A percentile compares a stretch with the other conserved stretches of the same genome.
These are phyloP conservation scores for Drosophila mayaguana DNA, from an alignment of 2,888 invertebrate genomes.

Conservation along the genomic window DNA sequence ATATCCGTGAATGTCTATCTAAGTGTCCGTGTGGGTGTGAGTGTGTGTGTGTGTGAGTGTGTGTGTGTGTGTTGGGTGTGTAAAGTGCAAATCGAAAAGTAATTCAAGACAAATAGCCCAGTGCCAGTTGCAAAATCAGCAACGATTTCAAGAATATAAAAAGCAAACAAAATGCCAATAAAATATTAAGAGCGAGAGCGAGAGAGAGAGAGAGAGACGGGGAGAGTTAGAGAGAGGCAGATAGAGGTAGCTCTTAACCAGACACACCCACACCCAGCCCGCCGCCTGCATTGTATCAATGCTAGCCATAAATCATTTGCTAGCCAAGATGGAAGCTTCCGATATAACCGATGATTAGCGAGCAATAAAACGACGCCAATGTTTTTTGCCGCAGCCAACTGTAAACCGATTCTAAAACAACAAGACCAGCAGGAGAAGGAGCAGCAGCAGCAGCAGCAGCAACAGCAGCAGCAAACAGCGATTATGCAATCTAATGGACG, in stretches of 20 bases:
- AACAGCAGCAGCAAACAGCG: constrained; percentile 5
- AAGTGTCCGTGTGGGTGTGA: constrained; percentile 13
- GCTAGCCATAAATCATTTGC: constrained; percentile 74
- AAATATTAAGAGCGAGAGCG: background rate
- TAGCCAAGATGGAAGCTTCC: constrained; percentile 55
- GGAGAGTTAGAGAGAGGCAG: background rate
- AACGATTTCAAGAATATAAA: constrained; percentile 42
- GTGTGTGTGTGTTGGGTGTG: constrained; percentile 22
- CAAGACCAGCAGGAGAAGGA: background rate
- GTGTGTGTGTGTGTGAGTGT: constrained; percentile 9
- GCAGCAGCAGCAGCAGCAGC: background rate
- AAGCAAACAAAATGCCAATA: constrained; percentile 14
- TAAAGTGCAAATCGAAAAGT: constrained; percentile 61
- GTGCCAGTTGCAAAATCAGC: constrained; percentile 62
- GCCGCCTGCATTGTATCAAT: constrained; percentile 61
- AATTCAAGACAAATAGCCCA: constrained; percentile 71
- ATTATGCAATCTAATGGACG: constrained; percentile 48
- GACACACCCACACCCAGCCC: constrained; percentile 3
- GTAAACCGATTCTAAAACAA: constrained; percentile 19
- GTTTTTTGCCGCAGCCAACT: constrained; percentile 25
- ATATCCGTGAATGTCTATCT: constrained; percentile 5
- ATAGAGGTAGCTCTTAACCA: background rate
- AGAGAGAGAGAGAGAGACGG: background rate
- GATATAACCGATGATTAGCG: constrained; percentile 65
- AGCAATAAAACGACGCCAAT: constrained; percentile 53